These are phyloP conservation scores for Cepaea nemoralis DNA, from an alignment of 1,140 invertebrate species.

Conservation along the genomic window DNA sequence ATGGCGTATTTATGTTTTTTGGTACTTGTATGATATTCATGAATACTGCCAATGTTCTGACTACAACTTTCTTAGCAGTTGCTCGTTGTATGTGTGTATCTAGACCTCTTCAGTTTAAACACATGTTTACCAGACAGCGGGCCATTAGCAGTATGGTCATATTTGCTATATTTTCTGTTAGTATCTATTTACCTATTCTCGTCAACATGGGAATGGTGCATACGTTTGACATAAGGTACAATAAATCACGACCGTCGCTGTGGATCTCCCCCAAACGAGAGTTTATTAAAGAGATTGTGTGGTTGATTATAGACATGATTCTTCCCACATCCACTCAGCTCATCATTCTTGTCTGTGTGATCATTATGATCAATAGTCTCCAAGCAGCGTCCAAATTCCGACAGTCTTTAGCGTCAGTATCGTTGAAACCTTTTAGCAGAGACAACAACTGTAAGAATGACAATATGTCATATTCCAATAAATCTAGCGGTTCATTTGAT, in stretches of 20 bases:
- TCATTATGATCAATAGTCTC: background rate
- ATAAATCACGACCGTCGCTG: background rate
- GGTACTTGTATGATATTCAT: background rate
- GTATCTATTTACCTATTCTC: background rate
- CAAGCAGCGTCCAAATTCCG: background rate
- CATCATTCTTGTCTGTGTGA: conserved; percentile 7
- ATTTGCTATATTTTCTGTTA: background rate
- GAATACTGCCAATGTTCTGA: background rate
- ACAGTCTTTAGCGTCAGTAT: background rate
- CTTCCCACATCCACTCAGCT: background rate
- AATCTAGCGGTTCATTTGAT: background rate
- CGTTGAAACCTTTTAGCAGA: too few relatives aligned
- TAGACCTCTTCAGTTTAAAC: conserved; percentile 17
- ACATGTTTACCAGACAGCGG: background rate
- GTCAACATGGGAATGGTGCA: background rate
- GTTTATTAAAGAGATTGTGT: background rate
- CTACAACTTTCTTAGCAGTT: conserved; percentile 2
- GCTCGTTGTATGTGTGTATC: conserved; percentile 25
- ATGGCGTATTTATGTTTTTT: background rate
- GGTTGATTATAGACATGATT: background rate
- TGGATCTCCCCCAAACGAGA: conserved; percentile 9
- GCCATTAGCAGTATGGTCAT: background rate
- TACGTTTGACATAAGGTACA: background rate
- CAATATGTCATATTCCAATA: too few relatives aligned
- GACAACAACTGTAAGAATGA: too few relatives aligned